Conservation (phyloP, 2,888 invertebrate genomes). For the Luffia ferchaultella region DNA sequence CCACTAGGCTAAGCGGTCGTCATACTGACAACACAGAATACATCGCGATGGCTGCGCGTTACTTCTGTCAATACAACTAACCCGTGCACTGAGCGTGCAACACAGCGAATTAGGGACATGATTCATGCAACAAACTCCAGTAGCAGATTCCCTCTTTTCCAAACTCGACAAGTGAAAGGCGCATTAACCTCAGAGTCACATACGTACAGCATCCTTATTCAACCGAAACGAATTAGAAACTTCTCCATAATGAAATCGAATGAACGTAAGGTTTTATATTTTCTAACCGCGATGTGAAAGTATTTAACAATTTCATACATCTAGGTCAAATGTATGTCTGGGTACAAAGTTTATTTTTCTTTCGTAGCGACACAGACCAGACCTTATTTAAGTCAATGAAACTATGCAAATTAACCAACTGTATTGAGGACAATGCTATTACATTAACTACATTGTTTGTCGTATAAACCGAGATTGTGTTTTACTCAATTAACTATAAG, state of each 20-base stretch:
- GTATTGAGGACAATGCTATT: neutral
- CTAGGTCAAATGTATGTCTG: too few relatives aligned
- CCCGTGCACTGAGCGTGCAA: too few relatives aligned
- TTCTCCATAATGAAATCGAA: slow-evolving; percentile 25
- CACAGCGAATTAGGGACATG: too few relatives aligned
- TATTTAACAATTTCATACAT: slow-evolving; percentile 12
- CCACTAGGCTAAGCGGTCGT: too few relatives aligned
- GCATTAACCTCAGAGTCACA: slow-evolving; percentile 15
- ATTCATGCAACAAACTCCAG: too few relatives aligned
- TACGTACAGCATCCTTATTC: slow-evolving; percentile 27
- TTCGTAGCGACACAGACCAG: neutral
- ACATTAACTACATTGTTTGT: neutral
- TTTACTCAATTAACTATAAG: neutral
- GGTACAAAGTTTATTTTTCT: too few relatives aligned
- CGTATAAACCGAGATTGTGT: neutral
- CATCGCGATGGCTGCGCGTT: too few relatives aligned
- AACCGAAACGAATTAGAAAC: slow-evolving; percentile 36
- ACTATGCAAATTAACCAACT: neutral
- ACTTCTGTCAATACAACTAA: too few relatives aligned
- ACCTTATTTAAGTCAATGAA: neutral
- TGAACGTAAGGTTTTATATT: slow-evolving; percentile 28
- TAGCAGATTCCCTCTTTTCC: too few relatives aligned
- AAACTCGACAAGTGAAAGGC: slow-evolving; percentile 26
- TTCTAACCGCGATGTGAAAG: slow-evolving; percentile 43
- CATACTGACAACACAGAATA: too few relatives aligned